Base-by-base conservation (phyloP, 53 echinoderm and acorn worm genomes). In the Echinometra lucunter region DNA sequence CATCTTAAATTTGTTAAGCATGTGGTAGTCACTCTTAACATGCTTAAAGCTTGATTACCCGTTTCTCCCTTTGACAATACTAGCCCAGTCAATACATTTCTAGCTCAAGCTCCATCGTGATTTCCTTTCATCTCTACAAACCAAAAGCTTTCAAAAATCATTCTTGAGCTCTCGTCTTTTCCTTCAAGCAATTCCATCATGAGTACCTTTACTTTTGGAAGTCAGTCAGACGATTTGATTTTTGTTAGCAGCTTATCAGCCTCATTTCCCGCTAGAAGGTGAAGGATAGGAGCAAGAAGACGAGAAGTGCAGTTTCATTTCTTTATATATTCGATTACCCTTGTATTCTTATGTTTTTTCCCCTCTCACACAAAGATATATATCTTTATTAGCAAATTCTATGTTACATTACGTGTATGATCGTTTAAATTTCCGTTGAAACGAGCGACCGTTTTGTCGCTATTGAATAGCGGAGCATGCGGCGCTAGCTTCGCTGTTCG, bases 361-460 rank as follows among this genome's bases (percentile, higher is more conserved):
- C 49, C 37, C 85, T 47, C 85, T 85, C 49, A 27, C 28, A 47
- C 85, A 90, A 38, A 90, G 37, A 57, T 6, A 57, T 60, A 89
- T 60, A 58, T 90, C 63, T 63, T 90, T 69, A 45, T 45, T n/a
- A 66, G 66, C 66, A 66, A 45, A 91, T 47, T 67, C 69, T 67
- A 69, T 91, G 91, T 91, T 91, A 58, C 42, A 44, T 66, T 91
- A 7, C 91, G 70, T 91, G 91, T 91, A 91, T 67, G 91, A 91
- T 91, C 91, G 69, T 91, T 66, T 66, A 66, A 66, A 66, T 67
- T 91, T 91, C 91, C 91, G 91, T 44, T 63, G 91, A 66, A 67
- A 69, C 69, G 69, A 67, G 91, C 66, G 66, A 21, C 37, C 40
- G 89, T 13, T 55, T 89, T 58, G 89, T 60, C 58, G 89, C 58